Conservation (phyloP, 2,113 vertebrate species). For the Sylvietta virens region DNA sequence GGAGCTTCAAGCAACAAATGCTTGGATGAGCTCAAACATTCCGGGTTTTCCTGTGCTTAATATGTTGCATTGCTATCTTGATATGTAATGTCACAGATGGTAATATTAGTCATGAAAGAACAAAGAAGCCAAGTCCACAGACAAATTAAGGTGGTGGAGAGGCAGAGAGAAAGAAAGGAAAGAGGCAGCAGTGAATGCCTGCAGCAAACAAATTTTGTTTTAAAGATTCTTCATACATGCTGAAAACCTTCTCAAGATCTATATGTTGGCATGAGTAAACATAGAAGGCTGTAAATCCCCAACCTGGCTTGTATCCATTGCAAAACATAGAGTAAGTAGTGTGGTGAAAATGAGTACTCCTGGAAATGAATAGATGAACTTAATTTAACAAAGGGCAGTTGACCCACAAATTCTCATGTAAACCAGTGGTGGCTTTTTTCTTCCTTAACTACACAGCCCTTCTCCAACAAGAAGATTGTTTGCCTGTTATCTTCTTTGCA, state of each 20-base stretch:
- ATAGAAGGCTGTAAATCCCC: slow-evolving; percentile 61
- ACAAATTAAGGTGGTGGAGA: slow-evolving; percentile 67
- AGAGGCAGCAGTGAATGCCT: not conserved
- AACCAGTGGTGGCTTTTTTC: slow-evolving; percentile 51
- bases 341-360: slow-evolving; percentile 60
- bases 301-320: slow-evolving; percentile 65
- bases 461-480: slow-evolving; percentile 55
- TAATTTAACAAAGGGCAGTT: slow-evolving; percentile 73
- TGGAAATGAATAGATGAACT: slow-evolving; percentile 73
- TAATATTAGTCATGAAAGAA: slow-evolving; percentile 83
- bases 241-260: slow-evolving; percentile 60
- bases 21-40: slow-evolving; percentile 73
- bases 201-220: slow-evolving; percentile 51
- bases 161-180: not conserved
- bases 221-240: slow-evolving; percentile 47
- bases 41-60: slow-evolving; percentile 72
- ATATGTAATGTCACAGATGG: slow-evolving; percentile 84
- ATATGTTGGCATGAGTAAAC: slow-evolving; percentile 44
- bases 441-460: slow-evolving; percentile 37
- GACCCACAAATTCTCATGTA: slow-evolving; percentile 71
- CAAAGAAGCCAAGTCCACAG: slow-evolving; percentile 77
- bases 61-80: slow-evolving; percentile 80
- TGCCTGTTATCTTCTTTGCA: slow-evolving; percentile 52
- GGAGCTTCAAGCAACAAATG: slow-evolving; percentile 69
- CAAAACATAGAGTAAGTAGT: slow-evolving; percentile 61